Evolutionary conservation across 2,888 invertebrate genomes (phyloP).

Genomic region (Nesidiocoris tenuis): DNA sequence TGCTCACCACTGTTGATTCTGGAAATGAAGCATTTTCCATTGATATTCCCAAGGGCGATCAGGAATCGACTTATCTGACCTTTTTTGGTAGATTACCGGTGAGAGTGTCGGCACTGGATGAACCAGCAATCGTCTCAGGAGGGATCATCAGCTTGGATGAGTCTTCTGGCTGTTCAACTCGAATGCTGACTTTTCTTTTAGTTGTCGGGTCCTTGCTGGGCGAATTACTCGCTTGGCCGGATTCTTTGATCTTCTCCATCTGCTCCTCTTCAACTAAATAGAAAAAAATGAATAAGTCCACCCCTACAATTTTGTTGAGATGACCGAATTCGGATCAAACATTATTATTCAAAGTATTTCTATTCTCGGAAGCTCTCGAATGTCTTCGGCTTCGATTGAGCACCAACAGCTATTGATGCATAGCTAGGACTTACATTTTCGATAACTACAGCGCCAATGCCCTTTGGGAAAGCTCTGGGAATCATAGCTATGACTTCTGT

Average conservation of each 20-base stretch:
- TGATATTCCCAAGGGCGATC: too few species aligned
- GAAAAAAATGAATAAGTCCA: conserved; percentile 1
- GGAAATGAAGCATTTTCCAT: too few species aligned
- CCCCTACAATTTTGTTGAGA: too few species aligned
- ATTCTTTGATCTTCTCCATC: conserved; percentile 54
- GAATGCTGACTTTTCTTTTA: conserved; percentile 56
- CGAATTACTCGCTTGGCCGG: conserved; percentile 53
- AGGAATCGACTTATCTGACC: too few species aligned
- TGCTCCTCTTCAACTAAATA: conserved; percentile 59
- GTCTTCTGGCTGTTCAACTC: conserved; percentile 63
- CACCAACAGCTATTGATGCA: too few species aligned
- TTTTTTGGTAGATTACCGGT: too few species aligned
- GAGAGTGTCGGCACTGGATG: conserved; percentile 74
- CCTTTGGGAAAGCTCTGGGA: conserved; percentile 56
- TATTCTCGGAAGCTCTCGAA: too few species aligned
- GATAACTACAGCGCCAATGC: conserved; percentile 65
- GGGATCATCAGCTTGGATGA: conserved; percentile 69
- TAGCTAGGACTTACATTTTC: conserved; percentile 61
- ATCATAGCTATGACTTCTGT: conserved; percentile 63
- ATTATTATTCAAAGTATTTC: too few species aligned
- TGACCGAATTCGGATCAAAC: too few species aligned
- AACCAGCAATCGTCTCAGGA: conserved; percentile 66
- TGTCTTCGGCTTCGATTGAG: too few species aligned
- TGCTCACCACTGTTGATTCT: conserved; percentile 57
- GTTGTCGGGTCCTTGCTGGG: conserved; percentile 50